Percentiles rank a stretch among this genome's conserved stretches.
Conservation (phyloP, 2,797 vertebrate species). For the Eidolon dupreanum region DNA sequence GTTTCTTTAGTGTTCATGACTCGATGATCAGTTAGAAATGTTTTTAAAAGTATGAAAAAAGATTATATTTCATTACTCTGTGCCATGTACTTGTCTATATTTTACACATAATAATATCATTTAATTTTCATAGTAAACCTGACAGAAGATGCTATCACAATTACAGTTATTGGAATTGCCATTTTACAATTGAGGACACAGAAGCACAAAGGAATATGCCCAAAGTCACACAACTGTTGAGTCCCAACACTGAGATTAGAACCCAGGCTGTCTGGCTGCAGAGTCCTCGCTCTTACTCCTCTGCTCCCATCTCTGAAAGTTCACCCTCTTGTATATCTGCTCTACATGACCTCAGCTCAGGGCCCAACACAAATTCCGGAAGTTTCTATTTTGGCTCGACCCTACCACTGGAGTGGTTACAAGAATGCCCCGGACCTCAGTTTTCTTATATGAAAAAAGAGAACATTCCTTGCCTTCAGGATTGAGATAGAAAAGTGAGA, state of each 20-base stretch:
- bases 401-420: neutral
- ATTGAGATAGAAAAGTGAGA: neutral
- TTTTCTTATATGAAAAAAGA: neutral
- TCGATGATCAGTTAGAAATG: neutral
- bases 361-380: neutral
- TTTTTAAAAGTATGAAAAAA: neutral
- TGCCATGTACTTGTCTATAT: neutral
- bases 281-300: neutral
- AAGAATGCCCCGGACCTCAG: neutral
- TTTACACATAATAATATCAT: neutral
- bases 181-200: neutral
- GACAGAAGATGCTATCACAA: neutral
- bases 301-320: neutral
- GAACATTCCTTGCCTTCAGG: neutral
- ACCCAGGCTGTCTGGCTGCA: neutral
- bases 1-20: neutral
- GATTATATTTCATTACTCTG: neutral
- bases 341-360: neutral
- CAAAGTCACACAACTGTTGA: neutral
- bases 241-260: neutral
- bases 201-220: neutral
- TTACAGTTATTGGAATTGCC: neutral
- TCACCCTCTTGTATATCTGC: neutral
- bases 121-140: neutral
- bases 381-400: neutral